Conservation (phyloP, 2,797 vertebrate genomes). For the Sparidentex hasta region DNA sequence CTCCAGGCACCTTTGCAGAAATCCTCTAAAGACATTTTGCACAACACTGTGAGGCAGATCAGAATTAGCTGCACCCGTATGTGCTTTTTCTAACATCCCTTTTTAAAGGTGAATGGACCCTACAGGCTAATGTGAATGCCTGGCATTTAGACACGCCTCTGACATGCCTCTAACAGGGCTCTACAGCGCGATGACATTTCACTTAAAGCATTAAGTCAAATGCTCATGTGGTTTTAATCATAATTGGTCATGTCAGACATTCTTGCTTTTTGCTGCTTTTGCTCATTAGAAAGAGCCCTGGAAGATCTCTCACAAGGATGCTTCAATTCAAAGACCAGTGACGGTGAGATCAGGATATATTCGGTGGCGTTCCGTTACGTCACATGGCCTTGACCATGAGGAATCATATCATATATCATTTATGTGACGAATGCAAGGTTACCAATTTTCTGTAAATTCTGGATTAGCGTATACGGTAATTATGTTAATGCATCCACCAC, state of each 20-base stretch:
- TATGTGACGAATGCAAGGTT: constrained; percentile 12
- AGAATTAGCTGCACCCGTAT: constrained; percentile 39
- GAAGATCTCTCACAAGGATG: not conserved
- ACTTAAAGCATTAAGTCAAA: constrained; percentile 54
- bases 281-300: constrained; percentile 14
- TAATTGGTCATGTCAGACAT: constrained; percentile 4
- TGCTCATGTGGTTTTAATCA: constrained; percentile 23
- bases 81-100: constrained; percentile 32
- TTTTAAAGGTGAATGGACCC: constrained; percentile 51
- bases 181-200: constrained; percentile 63
- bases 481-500: constrained; percentile 33
- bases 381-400: not conserved
- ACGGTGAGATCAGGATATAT: constrained; percentile 10
- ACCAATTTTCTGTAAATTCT: constrained; percentile 29
- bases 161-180: constrained; percentile 51
- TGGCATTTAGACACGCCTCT: constrained; percentile 50
- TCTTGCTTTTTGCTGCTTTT: not conserved
- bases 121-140: constrained; percentile 48
- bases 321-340: not conserved
- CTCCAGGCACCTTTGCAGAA: constrained; percentile 30
- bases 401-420: not conserved
- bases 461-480: constrained; percentile 50
- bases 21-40: constrained; percentile 45
- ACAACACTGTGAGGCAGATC: constrained; percentile 39
- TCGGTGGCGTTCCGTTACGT: not conserved